Evolutionary conservation across 2,888 invertebrate genomes (phyloP).

Genomic region (Dinocampus coccinellae): DNA sequence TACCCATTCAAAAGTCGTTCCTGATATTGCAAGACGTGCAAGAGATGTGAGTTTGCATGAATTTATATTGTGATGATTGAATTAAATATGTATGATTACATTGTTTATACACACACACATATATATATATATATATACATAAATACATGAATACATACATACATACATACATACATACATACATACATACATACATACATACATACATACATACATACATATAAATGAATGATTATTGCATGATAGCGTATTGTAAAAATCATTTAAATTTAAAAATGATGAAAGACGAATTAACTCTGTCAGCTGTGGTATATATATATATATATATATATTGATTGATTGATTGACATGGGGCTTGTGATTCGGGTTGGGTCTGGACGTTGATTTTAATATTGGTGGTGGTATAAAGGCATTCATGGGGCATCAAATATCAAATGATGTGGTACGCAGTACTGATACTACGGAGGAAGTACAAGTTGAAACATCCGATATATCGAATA

Average conservation of each 20-base stretch:
- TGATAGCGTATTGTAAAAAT: too few relatives aligned
- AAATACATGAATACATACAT: too few relatives aligned
- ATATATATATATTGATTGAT: too few relatives aligned
- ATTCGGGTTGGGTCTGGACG: not conserved
- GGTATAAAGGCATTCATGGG: slow-evolving; percentile 70
- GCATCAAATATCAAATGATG: slow-evolving; percentile 75
- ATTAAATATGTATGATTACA: slow-evolving; percentile 9
- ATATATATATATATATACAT: too few relatives aligned
- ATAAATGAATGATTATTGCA: too few relatives aligned
- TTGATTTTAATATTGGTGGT: not conserved
- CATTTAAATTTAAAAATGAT: not conserved
- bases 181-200: too few relatives aligned
- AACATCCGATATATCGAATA: slow-evolving; percentile 86
- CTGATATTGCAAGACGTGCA: slow-evolving; percentile 74
- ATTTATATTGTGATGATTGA: slow-evolving; percentile 22
- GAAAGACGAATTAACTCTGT: too few relatives aligned
- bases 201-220: too few relatives aligned
- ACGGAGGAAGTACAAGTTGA: slow-evolving; percentile 83
- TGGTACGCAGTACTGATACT: slow-evolving; percentile 81
- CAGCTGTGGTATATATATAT: too few relatives aligned
- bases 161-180: too few relatives aligned
- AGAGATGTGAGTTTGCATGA: slow-evolving; percentile 70
- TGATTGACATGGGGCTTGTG: not conserved
- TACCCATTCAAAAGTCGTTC: slow-evolving; percentile 72
- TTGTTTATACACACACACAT: too few relatives aligned